Percentiles rank a stretch among this genome's conserved stretches.
phyloP scores from a whole-genome alignment of 2,113 vertebrate genomes.

The Chloropsis hardwickii region DNA sequence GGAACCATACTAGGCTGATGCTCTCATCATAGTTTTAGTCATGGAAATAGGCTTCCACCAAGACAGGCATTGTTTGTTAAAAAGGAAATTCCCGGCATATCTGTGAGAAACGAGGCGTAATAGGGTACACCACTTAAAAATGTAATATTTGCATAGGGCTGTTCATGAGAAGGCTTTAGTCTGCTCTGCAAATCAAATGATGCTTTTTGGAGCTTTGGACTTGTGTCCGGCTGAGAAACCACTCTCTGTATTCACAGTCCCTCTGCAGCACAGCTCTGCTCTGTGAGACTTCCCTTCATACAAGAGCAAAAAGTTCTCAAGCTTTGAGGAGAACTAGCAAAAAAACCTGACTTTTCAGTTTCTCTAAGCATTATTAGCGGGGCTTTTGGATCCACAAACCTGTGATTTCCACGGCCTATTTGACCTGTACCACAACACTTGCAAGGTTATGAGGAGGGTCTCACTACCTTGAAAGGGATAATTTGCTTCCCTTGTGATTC shows the following conservation, averaged over 20 bases:
- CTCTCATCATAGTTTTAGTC: conserved; percentile 64
- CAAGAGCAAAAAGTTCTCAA: not conserved
- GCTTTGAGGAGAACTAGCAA: not conserved
- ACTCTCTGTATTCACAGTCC: not conserved
- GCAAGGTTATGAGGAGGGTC: not conserved
- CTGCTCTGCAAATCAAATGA: not conserved
- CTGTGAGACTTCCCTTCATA: not conserved
- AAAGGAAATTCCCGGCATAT: conserved; percentile 38
- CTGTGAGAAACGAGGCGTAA: conserved; percentile 10
- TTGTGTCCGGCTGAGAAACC: not conserved
- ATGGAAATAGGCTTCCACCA: conserved; percentile 57
- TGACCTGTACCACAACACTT: not conserved
- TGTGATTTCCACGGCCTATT: not conserved
- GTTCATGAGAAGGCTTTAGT: not conserved
- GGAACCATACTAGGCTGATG: conserved; percentile 16
- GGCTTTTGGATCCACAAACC: not conserved
- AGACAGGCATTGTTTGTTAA: conserved; percentile 29
- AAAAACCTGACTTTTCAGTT: not conserved
- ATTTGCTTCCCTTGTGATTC: not conserved
- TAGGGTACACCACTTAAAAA: not conserved
- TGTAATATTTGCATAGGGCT: not conserved
- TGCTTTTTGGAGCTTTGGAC: not conserved
- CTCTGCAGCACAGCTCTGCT: not conserved
- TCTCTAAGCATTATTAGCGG: not conserved
- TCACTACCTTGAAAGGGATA: not conserved